phyloP scores from a whole-genome alignment of 2,888 invertebrate genomes.

The Harpagoxenus sublaevis region DNA sequence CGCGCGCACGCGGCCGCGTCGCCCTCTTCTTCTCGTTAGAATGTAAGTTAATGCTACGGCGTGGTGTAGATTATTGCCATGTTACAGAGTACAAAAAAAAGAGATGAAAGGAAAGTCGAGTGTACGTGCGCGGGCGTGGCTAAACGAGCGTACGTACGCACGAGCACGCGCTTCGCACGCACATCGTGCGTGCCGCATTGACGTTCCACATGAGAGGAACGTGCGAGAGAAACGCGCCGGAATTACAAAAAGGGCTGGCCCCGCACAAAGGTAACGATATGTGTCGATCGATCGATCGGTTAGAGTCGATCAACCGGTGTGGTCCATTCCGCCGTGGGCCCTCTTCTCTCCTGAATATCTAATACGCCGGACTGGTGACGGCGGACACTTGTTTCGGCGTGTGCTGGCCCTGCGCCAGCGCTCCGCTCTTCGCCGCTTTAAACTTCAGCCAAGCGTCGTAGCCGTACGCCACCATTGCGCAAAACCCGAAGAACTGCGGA shows the following conservation, averaged over 20 bases:
- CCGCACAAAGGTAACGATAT: conserved; percentile 59
- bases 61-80: conserved; percentile 51
- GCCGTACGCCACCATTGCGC: conserved; percentile 92
- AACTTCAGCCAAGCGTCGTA: conserved; percentile 94
- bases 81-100: conserved; percentile 56
- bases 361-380: conserved; percentile 87
- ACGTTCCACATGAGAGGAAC: conserved; percentile 16
- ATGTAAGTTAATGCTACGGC: conserved; percentile 44
- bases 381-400: conserved; percentile 89
- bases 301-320: conserved; percentile 16
- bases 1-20: background rate
- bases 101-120: conserved; percentile 44
- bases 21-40: conserved; percentile 11
- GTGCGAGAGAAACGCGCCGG: conserved; percentile 9
- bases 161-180: conserved; percentile 10
- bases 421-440: conserved; percentile 89
- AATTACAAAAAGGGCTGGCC: conserved; percentile 48
- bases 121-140: conserved; percentile 42
- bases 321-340: conserved; percentile 26
- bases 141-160: conserved; percentile 21
- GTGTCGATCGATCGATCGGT: conserved; percentile 43
- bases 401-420: conserved; percentile 91
- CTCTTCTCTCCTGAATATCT: conserved; percentile 63
- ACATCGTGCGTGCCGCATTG: background rate
- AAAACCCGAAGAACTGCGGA: conserved; percentile 95